phyloP scores from a whole-genome alignment of 2,797 vertebrate genomes.

The Pseudomugil gertrudae region DNA sequence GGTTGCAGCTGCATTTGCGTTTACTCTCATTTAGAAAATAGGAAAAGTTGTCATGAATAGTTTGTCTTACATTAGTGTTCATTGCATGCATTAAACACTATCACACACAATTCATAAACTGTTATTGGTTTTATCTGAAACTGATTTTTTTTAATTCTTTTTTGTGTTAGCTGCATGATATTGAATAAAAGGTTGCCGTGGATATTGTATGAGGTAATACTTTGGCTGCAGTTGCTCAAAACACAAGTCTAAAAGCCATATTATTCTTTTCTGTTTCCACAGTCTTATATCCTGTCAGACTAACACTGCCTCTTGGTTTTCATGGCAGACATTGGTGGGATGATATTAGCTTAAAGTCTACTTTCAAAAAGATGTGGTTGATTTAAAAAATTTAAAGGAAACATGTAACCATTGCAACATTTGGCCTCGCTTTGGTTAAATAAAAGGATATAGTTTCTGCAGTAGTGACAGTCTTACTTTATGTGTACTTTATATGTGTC shows the following conservation, averaged over 20 bases:
- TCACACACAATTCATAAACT: constrained; percentile 20
- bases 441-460: constrained; percentile 77
- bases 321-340: constrained; percentile 43
- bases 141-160: neutral
- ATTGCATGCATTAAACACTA: constrained; percentile 37
- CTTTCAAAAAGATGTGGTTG: constrained; percentile 64
- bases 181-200: constrained; percentile 34
- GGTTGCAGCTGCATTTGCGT: neutral
- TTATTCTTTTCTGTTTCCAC: constrained; percentile 47
- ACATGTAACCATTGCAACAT: constrained; percentile 57
- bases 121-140: neutral
- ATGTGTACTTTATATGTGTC: constrained; percentile 75
- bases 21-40: neutral
- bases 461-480: constrained; percentile 73
- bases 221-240: constrained; percentile 38
- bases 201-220: constrained; percentile 39
- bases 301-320: constrained; percentile 49
- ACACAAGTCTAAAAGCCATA: constrained; percentile 34
- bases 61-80: constrained; percentile 12
- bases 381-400: constrained; percentile 72
- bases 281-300: constrained; percentile 43
- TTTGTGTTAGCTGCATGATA: constrained; percentile 20
- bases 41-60: neutral
- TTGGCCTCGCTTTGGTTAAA: constrained; percentile 72
- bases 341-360: constrained; percentile 74